phyloP scores from a whole-genome alignment of 2,113 vertebrate genomes.

The Hemicordylus capensis region DNA sequence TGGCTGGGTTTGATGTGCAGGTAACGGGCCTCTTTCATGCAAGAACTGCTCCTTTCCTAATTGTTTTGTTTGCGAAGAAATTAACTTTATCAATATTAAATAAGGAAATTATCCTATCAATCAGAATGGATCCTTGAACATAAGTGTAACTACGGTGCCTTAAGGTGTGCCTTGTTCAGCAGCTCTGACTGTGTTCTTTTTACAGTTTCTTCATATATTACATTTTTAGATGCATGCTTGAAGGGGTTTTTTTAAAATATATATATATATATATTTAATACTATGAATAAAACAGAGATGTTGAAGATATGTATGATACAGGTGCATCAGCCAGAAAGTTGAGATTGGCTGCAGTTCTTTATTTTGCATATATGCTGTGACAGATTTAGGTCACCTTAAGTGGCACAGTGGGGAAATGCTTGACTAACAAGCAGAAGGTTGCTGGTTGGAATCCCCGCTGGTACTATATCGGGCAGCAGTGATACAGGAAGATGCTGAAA shows the following conservation, averaged over 20 bases:
- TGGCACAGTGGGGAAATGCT: no score
- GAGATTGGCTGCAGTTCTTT: not conserved
- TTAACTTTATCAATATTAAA: not conserved
- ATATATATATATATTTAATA: not conserved
- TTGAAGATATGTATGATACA: not conserved
- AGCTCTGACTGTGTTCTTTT: not conserved
- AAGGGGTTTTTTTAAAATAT: not conserved
- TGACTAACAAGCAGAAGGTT: no score
- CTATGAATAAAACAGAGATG: not conserved
- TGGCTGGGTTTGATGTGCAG: not conserved
- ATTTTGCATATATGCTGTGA: not conserved
- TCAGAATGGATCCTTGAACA: not conserved
- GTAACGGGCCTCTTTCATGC: not conserved
- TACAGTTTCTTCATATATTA: not conserved
- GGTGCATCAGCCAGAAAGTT: not conserved
- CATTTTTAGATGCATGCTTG: not conserved
- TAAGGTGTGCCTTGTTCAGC: not conserved
- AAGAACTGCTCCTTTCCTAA: constrained; percentile 8
- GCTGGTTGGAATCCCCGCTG: no score
- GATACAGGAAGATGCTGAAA: no score
- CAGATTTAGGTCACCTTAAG: no score
- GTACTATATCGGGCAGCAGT: no score
- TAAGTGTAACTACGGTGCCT: not conserved
- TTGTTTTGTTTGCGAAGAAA: constrained; percentile 10
- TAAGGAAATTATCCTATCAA: constrained; percentile 27